phyloP scores from a whole-genome alignment of 2,888 invertebrate genomes.

The Hirtodrosophila alboralis region DNA sequence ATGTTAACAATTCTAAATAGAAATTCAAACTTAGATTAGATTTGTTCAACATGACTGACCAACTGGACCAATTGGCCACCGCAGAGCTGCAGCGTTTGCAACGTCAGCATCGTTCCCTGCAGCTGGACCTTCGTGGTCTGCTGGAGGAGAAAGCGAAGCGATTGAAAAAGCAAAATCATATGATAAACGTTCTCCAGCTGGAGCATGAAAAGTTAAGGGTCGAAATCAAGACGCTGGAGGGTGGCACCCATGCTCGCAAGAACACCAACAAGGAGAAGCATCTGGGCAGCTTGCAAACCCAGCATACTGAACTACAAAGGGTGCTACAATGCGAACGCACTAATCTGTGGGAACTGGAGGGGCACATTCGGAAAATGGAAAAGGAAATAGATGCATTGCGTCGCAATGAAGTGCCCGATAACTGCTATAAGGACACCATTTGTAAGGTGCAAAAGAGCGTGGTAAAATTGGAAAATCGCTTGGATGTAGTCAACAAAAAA shows the following conservation, averaged over 20 bases:
- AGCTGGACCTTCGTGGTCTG: constrained; percentile 77
- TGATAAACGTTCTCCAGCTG: constrained; percentile 81
- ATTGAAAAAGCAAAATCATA: constrained; percentile 81
- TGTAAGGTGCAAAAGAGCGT: constrained; percentile 85
- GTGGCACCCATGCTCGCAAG: constrained; percentile 81
- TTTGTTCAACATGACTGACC: constrained; percentile 85
- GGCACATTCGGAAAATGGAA: constrained; percentile 85
- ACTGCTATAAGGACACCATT: constrained; percentile 84
- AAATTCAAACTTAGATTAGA: too few relatives aligned
- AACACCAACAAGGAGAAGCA: constrained; percentile 78
- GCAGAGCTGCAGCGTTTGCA: constrained; percentile 90
- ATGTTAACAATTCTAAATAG: too few relatives aligned
- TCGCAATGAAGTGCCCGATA: constrained; percentile 85
- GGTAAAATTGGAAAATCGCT: constrained; percentile 89
- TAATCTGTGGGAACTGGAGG: constrained; percentile 85
- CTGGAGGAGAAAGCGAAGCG: constrained; percentile 81
- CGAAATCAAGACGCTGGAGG: constrained; percentile 78
- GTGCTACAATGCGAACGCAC: constrained; percentile 78
- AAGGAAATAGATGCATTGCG: constrained; percentile 82
- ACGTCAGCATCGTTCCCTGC: constrained; percentile 85
- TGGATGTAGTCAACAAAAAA: constrained; percentile 90
- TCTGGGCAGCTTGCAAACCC: constrained; percentile 67
- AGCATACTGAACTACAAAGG: constrained; percentile 71
- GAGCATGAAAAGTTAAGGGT: constrained; percentile 80
- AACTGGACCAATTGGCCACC: constrained; percentile 91